Percentiles rank a stretch among this genome's conserved stretches.
These are phyloP conservation scores for Datnioides undecimradiatus DNA, from an alignment of 2,113 vertebrate genomes.

Conservation along the genomic window DNA sequence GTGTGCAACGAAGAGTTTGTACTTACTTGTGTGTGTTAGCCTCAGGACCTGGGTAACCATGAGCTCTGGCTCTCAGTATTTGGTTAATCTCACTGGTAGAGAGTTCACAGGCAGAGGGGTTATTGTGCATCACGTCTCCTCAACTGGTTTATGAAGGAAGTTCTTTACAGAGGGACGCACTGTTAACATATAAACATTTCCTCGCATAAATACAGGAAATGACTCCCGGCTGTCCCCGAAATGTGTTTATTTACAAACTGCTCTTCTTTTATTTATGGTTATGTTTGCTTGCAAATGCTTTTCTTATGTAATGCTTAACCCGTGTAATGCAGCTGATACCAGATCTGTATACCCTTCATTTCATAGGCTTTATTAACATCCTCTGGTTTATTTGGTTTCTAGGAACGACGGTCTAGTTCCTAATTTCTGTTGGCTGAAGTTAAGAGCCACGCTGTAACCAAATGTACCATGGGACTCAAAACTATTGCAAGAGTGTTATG, in stretches of 20 bases:
- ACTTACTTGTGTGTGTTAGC: too few species aligned
- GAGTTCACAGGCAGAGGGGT: neutral
- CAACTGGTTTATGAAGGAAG: neutral
- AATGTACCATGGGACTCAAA: neutral
- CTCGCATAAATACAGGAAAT: slow-evolving; percentile 52
- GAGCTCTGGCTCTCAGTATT: neutral
- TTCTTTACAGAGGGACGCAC: neutral
- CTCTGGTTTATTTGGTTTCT: neutral
- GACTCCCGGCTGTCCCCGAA: neutral
- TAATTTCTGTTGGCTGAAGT: neutral
- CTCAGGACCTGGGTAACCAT: neutral
- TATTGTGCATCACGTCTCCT: neutral
- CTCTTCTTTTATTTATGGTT: slow-evolving; percentile 14
- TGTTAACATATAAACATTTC: slow-evolving; percentile 8
- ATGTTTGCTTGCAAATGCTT: slow-evolving; percentile 2
- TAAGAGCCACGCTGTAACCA: neutral
- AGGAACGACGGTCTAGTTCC: neutral
- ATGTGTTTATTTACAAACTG: slow-evolving; percentile 36
- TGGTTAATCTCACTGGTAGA: neutral
- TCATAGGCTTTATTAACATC: neutral
- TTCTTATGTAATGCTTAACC: slow-evolving; percentile 2
- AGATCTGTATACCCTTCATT: neutral
- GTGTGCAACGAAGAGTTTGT: too few species aligned
- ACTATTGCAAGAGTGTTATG: neutral
- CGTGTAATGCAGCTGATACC: neutral